Evolutionary conservation across 1,140 invertebrate species (phyloP), one percentile per base, ranked within the genome.

Genomic region (Thaumatotibia leucotreta): DNA sequence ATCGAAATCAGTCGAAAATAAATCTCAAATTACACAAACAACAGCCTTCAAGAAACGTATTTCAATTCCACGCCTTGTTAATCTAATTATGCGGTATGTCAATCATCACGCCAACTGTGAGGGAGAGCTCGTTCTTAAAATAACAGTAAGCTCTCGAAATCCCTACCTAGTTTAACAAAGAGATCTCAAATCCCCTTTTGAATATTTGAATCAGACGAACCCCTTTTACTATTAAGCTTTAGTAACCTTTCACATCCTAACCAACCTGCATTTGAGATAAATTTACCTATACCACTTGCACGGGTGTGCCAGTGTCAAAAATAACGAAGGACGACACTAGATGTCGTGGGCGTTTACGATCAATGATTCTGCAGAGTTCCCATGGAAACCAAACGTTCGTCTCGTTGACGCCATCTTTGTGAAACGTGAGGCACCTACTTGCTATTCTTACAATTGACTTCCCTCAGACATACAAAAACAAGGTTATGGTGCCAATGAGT

Each of bases 301-400:
- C 52, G 52, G 3, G 11, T 22, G 9, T 5, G 9, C 2, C 20
- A 20, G 14, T 58, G 23, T 24, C 9, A 24, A 27, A 58, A 58
- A 4, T 27, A 14, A 3, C 11, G 54, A 24, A 27, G 11, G 11
- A 58, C 54, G 23, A 24, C 32, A 35, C 14, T 31, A 63, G 29
- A 63, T 63, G 61, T 33, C 61, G 61, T 58, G 24, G 52, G n/a
- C 22, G 52, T 58, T 29, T 58, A 14, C 23, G 24, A 58, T 58
- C 52, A 58, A 63, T 63, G 29, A n/a, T 58, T 58, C 52, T 29
- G 22, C 11, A 22, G 4, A 5, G 52, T 58, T 27, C 14, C 52
- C 52, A 58, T 58, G 52, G 52, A n/a, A 58, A 58, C 35, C 22
- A 33, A 20, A n/a, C 35, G 14, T 10, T 24, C 23, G n/a, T 11